These are phyloP conservation scores for Sturnira hondurensis DNA, from an alignment of 2,113 vertebrate genomes.

Conservation along the genomic window DNA sequence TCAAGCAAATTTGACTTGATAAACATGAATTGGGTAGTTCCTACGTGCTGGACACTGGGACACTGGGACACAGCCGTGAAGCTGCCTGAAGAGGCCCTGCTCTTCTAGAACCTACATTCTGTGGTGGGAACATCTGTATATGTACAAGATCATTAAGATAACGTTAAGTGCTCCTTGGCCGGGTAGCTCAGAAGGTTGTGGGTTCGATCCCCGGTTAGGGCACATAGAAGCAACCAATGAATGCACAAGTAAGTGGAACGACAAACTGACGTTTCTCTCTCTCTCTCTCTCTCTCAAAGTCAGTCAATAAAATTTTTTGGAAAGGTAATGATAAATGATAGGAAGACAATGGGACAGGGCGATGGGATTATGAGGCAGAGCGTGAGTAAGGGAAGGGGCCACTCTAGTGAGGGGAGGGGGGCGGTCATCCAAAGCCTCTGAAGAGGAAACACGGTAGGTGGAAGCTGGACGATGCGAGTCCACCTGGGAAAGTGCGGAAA, in stretches of 20 bases:
- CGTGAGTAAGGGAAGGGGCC: no score
- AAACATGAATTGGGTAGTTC: not conserved
- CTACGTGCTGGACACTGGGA: not conserved
- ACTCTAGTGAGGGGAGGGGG: not conserved
- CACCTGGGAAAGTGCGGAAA: not conserved
- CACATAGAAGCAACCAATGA: no score
- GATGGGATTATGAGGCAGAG: not conserved
- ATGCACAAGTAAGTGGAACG: no score
- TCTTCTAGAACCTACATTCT: not conserved
- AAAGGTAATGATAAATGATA: not conserved
- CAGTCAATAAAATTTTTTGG: no score
- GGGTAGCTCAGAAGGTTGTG: no score
- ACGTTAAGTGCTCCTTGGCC: not conserved
- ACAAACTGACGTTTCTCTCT: no score
- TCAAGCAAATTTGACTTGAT: conserved; percentile 20
- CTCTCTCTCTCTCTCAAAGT: no score
- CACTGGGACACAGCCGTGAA: not conserved
- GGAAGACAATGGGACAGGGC: not conserved
- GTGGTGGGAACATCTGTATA: not conserved
- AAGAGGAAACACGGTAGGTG: not conserved
- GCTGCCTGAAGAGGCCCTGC: not conserved
- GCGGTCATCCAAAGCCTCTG: not conserved
- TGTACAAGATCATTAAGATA: not conserved
- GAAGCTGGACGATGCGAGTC: not conserved
- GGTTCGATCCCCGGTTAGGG: no score